These are phyloP conservation scores for Habroteleia sp. DNA, from an alignment of 2,888 invertebrate species.

Conservation along the genomic window DNA sequence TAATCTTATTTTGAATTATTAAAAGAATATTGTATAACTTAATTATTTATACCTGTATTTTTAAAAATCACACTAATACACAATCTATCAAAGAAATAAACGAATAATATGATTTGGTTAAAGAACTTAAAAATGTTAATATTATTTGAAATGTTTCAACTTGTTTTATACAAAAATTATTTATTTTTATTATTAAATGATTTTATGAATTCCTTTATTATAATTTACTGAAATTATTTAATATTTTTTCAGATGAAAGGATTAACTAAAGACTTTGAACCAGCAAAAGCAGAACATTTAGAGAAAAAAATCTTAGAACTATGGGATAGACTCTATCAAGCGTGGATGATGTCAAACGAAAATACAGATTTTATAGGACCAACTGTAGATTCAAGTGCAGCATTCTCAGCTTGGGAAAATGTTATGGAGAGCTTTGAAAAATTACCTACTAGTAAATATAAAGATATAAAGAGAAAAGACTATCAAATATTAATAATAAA, in stretches of 20 bases:
- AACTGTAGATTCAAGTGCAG: slow-evolving; percentile 87
- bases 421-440: slow-evolving; percentile 88
- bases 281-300: slow-evolving; percentile 89
- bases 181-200: not conserved
- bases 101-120: too few species aligned
- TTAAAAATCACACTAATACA: too few species aligned
- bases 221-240: not conserved
- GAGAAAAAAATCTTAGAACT: slow-evolving; percentile 94
- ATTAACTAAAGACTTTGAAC: slow-evolving; percentile 90
- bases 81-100: too few species aligned
- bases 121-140: too few species aligned
- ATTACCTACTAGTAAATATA: slow-evolving; percentile 85
- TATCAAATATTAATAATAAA: not conserved
- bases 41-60: too few species aligned
- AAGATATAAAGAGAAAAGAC: not conserved
- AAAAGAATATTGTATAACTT: too few species aligned
- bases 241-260: slow-evolving; percentile 84
- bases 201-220: not conserved
- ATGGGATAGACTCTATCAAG: slow-evolving; percentile 96
- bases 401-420: slow-evolving; percentile 84
- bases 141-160: too few species aligned
- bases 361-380: slow-evolving; percentile 85
- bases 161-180: too few species aligned
- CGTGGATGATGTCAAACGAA: slow-evolving; percentile 90
- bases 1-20: slow-evolving; percentile 81